A percentile compares a stretch with the other conserved stretches of the same genome.
These are phyloP conservation scores for Chironomus tentans DNA, from an alignment of 2,888 invertebrate species.

Conservation along the genomic window DNA sequence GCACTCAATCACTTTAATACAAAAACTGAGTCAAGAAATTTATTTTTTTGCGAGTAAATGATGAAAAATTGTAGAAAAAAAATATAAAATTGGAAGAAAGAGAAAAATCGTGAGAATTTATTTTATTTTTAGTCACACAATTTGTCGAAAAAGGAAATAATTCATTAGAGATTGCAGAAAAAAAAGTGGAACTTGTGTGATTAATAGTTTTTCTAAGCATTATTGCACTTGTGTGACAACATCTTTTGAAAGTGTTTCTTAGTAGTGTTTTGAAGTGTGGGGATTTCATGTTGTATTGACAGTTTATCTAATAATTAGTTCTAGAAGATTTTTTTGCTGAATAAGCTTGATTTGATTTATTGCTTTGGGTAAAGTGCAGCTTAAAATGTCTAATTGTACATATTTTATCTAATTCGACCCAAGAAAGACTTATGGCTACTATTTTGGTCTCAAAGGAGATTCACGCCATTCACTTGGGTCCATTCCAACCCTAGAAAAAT, in stretches of 20 bases:
- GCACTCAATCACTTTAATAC: neutral
- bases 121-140: neutral
- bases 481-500: no score
- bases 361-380: no score
- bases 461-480: no score
- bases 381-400: no score
- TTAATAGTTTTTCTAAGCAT: neutral
- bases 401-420: no score
- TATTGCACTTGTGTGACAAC: neutral
- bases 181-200: neutral
- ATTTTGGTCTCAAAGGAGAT: no score
- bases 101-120: constrained; percentile 1
- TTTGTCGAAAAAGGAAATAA: constrained; percentile 13
- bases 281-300: neutral
- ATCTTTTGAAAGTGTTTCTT: neutral
- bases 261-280: neutral
- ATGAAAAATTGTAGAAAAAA: neutral
- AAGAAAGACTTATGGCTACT: no score
- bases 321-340: no score
- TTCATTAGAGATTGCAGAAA: constrained; percentile 4
- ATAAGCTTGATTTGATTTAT: no score
- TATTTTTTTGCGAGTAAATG: neutral
- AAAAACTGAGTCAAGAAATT: constrained; percentile 2
- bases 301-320: no score
- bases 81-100: neutral